phyloP scores from a whole-genome alignment of 37 sponge, comb jelly and placozoan genomes.

The Beroe ovata region DNA sequence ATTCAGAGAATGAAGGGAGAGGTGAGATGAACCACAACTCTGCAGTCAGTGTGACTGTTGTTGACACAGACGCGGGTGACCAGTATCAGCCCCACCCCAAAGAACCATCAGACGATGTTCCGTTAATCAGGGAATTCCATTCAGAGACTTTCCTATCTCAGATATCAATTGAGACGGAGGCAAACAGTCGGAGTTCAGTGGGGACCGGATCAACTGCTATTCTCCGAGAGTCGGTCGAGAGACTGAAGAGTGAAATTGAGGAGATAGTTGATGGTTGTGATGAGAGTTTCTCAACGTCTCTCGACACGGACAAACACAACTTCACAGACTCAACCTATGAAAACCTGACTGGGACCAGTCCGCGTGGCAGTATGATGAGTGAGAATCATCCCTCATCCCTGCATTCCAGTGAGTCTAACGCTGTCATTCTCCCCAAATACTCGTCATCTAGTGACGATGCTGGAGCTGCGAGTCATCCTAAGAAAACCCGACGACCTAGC shows the following conservation, averaged over 20 bases:
- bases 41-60: no score
- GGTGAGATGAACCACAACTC: no score
- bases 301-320: slow-evolving; percentile 22
- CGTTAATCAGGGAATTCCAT: neutral
- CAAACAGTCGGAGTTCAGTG: neutral
- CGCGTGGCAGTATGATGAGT: neutral
- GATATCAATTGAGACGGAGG: slow-evolving; percentile 19
- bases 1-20: no score
- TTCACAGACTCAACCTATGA: slow-evolving; percentile 41
- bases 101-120: neutral
- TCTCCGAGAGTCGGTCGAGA: slow-evolving; percentile 28
- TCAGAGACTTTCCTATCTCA: slow-evolving; percentile 38
- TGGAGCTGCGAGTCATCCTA: neutral
- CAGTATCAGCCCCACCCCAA: neutral
- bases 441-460: neutral
- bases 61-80: no score
- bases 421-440: neutral
- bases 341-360: neutral
- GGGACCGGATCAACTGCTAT: slow-evolving; percentile 10
- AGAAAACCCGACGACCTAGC: neutral
- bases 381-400: neutral
- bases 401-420: neutral
- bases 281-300: slow-evolving; percentile 52
- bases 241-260: neutral
- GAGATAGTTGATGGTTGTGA: slow-evolving; percentile 14